Base-by-base conservation (phyloP, 2,797 vertebrate genomes). In the Mus minutoides region DNA sequence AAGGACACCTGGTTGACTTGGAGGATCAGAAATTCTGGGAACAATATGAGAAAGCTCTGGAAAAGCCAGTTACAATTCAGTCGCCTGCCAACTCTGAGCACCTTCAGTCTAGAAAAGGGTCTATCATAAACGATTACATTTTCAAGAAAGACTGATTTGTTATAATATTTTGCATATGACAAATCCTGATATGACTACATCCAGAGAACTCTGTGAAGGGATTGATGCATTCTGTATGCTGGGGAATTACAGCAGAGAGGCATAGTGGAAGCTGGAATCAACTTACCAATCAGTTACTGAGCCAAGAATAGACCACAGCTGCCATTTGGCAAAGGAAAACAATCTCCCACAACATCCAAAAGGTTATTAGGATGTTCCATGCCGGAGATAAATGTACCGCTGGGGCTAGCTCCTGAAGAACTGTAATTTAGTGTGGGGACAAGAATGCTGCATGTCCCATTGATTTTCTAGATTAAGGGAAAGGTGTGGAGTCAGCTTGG, bases 281-380 rank as follows among this genome's bases (percentile, higher is more conserved):
- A 89, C 56, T 58, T 24, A 2, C 24, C n/a, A 92, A 79, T 92
- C 49, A 69, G 76, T 92, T 85, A n/a, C 37, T 17, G 62, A 94
- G 52, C 91, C 86, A 94, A 95, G 89, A 96, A 94, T 80, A 95
- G 96, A 84, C 40, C 24, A n/a, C 60, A 86, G 84, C 95, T 97
- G 91, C 75, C 85, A 46, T 83, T 79, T 34, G 93, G 95, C 77
- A 79, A 62, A 22, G 58, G 73, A 92, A 97, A 94, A 58, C 90
- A 92, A 69, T 91, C 62, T 95, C 67, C 31, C 31, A 46, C 84
- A 67, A 58, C 46, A 21, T 78, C 79, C 79, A 86, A 56, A 95
- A 92, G 19, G 67, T 31, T 88, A 77, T 84, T 90, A 91, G 73
- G 49, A 69, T 79, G 95, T 95, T 80, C 77, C 73, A 64, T 88